Base-by-base conservation (phyloP, 2,797 vertebrate genomes). In the Melanotaenia nigrans region DNA sequence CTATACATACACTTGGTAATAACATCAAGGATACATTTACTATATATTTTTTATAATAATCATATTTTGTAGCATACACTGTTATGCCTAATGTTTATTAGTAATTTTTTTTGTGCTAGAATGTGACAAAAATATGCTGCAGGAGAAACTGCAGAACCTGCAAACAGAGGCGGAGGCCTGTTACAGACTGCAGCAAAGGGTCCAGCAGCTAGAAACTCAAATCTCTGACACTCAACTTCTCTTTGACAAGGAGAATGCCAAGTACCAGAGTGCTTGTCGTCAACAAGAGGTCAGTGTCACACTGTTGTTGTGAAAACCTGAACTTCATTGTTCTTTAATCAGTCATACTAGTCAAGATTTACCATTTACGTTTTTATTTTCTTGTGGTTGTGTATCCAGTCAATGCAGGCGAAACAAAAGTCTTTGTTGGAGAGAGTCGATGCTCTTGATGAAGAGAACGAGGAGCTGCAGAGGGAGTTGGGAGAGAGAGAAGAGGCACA, bases 371-470 rank as follows among this genome's bases (percentile, higher is more conserved):
- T 51, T 11, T 5, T 12, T 33, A 4, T 59, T 18, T 3, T 64
- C 32, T 6, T 68, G 22, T 35, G 59, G 9, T 68, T 61, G 14
- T 69, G 11, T 13, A 11, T 70, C 8, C 74, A 98, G 97, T 95
- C 96, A n/a, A 91, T 96, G 84, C 95, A 96, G 88, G 89, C 82
- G 54, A 97, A 97, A 88, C 96, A 96, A 79, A 94, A 69, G 14
- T 82, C 81, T 42, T 87, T 98, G 82, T 58, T 95, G 33, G 92
- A 95, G 82, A 95, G 95, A 83, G 85, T 96, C 0, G 91, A 95
- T 71, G 75, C 78, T 62, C 81, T 97, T 4, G 95, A 96, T 42
- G 90, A 88, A 84, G 95, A 97, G 80, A 91, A 91, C 0, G 94
- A 96, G 77, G 92, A 95, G 84, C 92, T 97, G 64, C 94, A 88